Percentiles rank a stretch among this genome's conserved stretches.
Evolutionary conservation across 2,888 invertebrate species (phyloP).

Genomic region (Napeogenes sylphis): DNA sequence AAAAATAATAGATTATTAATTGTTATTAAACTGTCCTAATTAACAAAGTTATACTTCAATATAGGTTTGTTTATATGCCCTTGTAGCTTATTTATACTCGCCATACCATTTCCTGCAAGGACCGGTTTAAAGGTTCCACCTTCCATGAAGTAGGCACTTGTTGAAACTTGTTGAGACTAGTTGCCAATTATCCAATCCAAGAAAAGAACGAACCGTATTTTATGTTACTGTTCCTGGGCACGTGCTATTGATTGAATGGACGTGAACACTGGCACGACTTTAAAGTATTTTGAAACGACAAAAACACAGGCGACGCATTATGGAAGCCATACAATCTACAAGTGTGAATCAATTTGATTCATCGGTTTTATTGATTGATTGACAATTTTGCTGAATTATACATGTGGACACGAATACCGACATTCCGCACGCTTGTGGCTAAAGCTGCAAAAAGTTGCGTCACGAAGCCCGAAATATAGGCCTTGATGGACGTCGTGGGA

Average conservation of each 20-base stretch:
- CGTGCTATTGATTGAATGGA: constrained; percentile 66
- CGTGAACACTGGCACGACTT: constrained; percentile 65
- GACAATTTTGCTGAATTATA: constrained; percentile 74
- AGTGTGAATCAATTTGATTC: constrained; percentile 76
- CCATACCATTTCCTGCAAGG: constrained; percentile 45
- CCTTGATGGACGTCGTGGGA: constrained; percentile 61
- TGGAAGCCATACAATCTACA: constrained; percentile 67
- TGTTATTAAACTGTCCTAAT: neutral
- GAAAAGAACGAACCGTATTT: constrained; percentile 51
- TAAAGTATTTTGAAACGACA: constrained; percentile 66
- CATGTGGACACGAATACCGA: constrained; percentile 70
- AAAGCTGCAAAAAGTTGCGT: constrained; percentile 53
- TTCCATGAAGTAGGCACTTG: constrained; percentile 37
- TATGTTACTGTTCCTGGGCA: constrained; percentile 50
- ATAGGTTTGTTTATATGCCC: constrained; percentile 27
- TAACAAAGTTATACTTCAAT: neutral
- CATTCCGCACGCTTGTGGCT: constrained; percentile 67
- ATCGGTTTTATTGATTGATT: constrained; percentile 75
- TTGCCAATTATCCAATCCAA: constrained; percentile 53
- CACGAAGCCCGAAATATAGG: constrained; percentile 57
- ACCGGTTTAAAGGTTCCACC: constrained; percentile 48
- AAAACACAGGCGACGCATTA: constrained; percentile 60
- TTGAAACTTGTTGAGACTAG: constrained; percentile 39
- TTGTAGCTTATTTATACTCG: constrained; percentile 28
- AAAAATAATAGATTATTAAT: too few relatives aligned